Base-by-base conservation (phyloP, 2,113 vertebrate species). In the Misgurnus anguillicaudatus region DNA sequence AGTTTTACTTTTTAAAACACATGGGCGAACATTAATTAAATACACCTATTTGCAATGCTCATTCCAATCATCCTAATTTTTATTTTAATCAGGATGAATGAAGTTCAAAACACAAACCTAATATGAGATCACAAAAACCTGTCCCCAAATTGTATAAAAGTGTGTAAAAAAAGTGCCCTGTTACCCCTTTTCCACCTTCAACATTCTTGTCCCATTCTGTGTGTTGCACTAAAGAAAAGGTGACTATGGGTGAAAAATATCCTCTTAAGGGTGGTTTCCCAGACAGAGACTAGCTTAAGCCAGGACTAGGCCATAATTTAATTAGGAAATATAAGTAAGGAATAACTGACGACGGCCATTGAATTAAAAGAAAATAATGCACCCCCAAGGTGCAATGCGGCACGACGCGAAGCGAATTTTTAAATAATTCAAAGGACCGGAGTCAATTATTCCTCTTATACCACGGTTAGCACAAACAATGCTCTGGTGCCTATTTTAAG, bases 91-190 rank as follows among this genome's bases (percentile, higher is more conserved):
- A 17, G 57, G 41, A 36, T 61, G 24, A 47, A 74, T 8, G 4
- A 73, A 60, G 6, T 9, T 14, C 45, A 58, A 1, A 24, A 53
- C 78, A 81, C 78, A 80, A 80, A 84, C 69, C 73, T 45, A 16
- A 16, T 41, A 57, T 75, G 73, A 67, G 19, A 41, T 73, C 45
- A 72, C 67, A 83, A 64, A 81, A 83, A 82, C 80, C 36, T 60
- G 67, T 45, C 21, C 38, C 53, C 48, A 31, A 57, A 74, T 39
- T 13, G 48, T 70, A 80, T n/a, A 80, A 60, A 77, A 78, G 61
- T 2, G 53, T 24, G 57, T 66, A 36, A 83, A 0, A 80, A 0
- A 80, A 38, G 45, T 72, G 64, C 57, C 17, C 1, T 4, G 6
- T 53, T 76, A 39, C 31, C 60, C 74, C 24, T 64, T 76, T 76